phyloP scores from a whole-genome alignment of 2,797 vertebrate genomes.

The Danio choprae region DNA sequence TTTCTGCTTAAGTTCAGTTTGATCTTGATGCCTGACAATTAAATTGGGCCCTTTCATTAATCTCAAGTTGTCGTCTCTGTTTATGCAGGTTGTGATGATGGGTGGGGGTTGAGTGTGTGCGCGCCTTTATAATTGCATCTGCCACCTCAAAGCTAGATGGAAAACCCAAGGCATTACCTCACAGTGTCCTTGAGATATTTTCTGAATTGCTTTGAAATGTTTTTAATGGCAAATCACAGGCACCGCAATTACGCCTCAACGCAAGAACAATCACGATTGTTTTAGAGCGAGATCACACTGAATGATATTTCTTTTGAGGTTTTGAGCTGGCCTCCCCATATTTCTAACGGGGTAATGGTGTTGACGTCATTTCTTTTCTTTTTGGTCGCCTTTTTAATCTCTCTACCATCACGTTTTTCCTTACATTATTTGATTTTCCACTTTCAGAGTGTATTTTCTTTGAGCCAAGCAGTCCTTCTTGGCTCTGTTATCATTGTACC shows the following conservation, averaged over 20 bases:
- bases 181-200: constrained; percentile 74
- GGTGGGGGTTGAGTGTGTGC: constrained; percentile 72
- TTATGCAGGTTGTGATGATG: constrained; percentile 91
- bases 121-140: constrained; percentile 68
- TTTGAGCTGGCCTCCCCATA: constrained; percentile 4
- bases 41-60: constrained; percentile 97
- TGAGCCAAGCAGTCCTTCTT: not conserved
- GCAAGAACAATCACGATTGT: constrained; percentile 63
- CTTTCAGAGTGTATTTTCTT: not conserved
- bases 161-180: constrained; percentile 73
- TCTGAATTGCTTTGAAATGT: constrained; percentile 72
- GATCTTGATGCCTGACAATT: constrained; percentile 87
- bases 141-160: constrained; percentile 69
- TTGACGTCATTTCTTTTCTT: constrained; percentile 27
- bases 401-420: constrained; percentile 2
- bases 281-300: constrained; percentile 63
- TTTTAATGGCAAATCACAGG: constrained; percentile 68
- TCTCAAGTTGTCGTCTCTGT: constrained; percentile 99
- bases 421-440: constrained; percentile 17
- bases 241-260: constrained; percentile 66
- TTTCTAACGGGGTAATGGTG: constrained; percentile 19
- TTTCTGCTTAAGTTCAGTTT: constrained; percentile 82
- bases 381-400: not conserved
- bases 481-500: too few relatives aligned
- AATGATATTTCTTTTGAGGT: constrained; percentile 50